phyloP scores from a whole-genome alignment of 2,113 vertebrate species.

The Cricetomys ansorgei region DNA sequence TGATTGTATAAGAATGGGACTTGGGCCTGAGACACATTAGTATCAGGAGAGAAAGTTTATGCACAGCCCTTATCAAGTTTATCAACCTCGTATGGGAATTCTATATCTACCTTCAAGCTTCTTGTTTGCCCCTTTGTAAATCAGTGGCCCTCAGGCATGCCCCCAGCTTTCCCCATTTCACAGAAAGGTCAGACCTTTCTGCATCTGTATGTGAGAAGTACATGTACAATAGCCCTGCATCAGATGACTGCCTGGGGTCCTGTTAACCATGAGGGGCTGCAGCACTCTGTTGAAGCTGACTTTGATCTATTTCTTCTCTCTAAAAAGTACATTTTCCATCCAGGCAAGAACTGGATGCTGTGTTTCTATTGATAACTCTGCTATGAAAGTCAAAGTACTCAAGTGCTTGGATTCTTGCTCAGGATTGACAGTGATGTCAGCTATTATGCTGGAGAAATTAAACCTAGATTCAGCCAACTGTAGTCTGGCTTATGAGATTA shows the following conservation, averaged over 20 bases:
- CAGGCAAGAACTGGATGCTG: not conserved
- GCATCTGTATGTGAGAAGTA: not conserved
- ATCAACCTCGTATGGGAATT: not conserved
- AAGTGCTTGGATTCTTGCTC: not conserved
- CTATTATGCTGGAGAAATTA: not conserved
- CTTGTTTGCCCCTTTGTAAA: not conserved
- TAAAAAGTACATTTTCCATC: not conserved
- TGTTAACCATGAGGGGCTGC: not conserved
- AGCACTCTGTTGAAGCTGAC: not conserved
- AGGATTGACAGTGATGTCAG: not conserved
- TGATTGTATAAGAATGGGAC: not conserved
- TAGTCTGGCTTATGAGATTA: not conserved
- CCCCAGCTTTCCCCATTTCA: not conserved
- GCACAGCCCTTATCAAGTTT: not conserved
- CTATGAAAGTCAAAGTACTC: not conserved
- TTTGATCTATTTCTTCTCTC: not conserved
- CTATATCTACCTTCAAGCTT: not conserved
- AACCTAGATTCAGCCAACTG: not conserved
- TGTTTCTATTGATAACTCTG: not conserved
- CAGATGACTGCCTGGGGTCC: not conserved
- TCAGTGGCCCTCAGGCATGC: not conserved
- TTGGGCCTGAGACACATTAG: not conserved
- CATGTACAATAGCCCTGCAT: not conserved
- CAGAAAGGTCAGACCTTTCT: not conserved
- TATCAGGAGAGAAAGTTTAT: not conserved